These are phyloP conservation scores for Rhagonycha lutea DNA, from an alignment of 2,888 invertebrate species.

Conservation along the genomic window DNA sequence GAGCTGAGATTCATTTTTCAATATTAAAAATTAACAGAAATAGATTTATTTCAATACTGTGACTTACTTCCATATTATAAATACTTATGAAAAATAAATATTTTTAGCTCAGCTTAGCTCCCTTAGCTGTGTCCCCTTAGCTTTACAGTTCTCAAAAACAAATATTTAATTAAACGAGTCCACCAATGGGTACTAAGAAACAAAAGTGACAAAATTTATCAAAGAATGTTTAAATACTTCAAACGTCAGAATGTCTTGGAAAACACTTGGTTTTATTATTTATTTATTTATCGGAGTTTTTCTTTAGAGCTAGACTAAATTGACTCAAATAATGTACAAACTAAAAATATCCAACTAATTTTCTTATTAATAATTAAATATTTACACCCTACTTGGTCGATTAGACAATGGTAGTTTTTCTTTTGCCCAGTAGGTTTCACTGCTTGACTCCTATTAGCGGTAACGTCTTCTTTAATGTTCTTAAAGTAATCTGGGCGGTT, in stretches of 20 bases:
- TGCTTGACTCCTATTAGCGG: conserved; percentile 30
- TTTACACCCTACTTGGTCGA: neutral
- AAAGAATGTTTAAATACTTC: neutral
- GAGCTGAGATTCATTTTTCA: no score
- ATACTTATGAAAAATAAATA: no score
- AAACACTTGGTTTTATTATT: neutral
- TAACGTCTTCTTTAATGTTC: conserved; percentile 17
- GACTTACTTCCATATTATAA: no score
- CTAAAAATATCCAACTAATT: neutral
- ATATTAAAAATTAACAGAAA: no score
- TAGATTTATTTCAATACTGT: no score
- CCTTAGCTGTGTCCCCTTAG: no score
- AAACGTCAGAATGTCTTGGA: neutral
- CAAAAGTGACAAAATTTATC: neutral
- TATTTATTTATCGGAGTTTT: neutral
- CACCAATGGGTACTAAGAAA: no score
- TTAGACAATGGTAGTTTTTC: neutral
- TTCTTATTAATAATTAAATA: neutral
- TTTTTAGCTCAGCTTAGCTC: no score
- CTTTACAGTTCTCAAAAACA: no score
- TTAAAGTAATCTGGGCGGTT: conserved; percentile 29
- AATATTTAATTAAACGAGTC: no score
- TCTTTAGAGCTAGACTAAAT: neutral
- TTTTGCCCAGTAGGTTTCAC: conserved; percentile 11
- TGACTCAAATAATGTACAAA: neutral